A percentile compares a stretch with the other conserved stretches of the same genome.
These are phyloP conservation scores for Channa maculata DNA, from an alignment of 2,113 vertebrate species.

Conservation along the genomic window DNA sequence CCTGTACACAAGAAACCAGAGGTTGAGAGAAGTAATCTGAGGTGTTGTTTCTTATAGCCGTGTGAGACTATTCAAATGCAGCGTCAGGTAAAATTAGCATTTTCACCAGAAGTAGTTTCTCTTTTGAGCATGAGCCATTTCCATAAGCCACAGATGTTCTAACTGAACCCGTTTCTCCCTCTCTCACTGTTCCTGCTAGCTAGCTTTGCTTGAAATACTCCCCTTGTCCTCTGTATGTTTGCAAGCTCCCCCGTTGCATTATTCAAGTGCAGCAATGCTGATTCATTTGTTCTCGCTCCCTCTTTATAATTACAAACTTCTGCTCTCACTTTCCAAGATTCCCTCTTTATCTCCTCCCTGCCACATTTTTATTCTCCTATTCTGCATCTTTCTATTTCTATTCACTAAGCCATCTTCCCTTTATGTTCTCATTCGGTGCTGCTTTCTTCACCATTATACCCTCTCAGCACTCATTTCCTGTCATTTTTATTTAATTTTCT, in stretches of 20 bases:
- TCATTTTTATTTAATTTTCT: conserved; percentile 35
- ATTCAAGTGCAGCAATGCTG: conserved; percentile 58
- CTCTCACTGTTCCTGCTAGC: conserved; percentile 22
- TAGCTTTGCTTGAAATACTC: conserved; percentile 32
- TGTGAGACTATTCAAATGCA: conserved; percentile 27
- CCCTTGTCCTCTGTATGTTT: conserved; percentile 32
- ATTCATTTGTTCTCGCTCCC: conserved; percentile 63
- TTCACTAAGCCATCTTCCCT: conserved; percentile 18
- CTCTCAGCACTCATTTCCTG: conserved; percentile 21
- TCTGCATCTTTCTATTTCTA: conserved; percentile 11
- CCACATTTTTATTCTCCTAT: conserved; percentile 31
- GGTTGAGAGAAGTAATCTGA: conserved; percentile 33
- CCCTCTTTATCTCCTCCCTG: conserved; percentile 47
- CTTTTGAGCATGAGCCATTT: conserved; percentile 54
- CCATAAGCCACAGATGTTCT: conserved; percentile 58
- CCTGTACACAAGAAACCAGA: conserved; percentile 17
- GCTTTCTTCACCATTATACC: conserved; percentile 13
- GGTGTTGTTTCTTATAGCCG: conserved; percentile 24
- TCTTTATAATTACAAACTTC: conserved; percentile 67
- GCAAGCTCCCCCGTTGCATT: conserved; percentile 46
- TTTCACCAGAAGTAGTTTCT: conserved; percentile 43
- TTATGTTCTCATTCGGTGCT: neutral
- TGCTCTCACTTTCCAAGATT: conserved; percentile 24
- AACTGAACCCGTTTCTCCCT: conserved; percentile 29
- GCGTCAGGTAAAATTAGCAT: conserved; percentile 42